Evolutionary conservation across 1,140 invertebrate species (phyloP).

Genomic region (Trissolcus basalis): DNA sequence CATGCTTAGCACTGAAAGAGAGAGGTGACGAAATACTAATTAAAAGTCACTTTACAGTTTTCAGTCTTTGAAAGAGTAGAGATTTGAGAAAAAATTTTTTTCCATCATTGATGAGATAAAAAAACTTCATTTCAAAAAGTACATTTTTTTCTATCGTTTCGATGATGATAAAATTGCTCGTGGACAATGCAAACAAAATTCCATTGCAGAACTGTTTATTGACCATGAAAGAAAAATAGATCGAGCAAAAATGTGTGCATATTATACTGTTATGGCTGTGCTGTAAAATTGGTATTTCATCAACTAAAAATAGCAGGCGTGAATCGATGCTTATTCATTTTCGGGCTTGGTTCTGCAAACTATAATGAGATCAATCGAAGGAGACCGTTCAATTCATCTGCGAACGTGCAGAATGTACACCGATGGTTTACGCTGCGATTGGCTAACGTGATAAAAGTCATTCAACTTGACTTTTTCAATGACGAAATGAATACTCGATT

Average conservation of each 20-base stretch:
- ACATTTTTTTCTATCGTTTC: slow-evolving; percentile 10
- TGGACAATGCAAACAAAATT: slow-evolving; percentile 5
- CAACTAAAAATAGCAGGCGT: slow-evolving; percentile 6
- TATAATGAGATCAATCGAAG: slow-evolving; percentile 1
- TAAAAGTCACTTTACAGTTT: slow-evolving; percentile 1
- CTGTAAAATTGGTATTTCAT: not conserved
- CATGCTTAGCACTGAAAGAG: slow-evolving; percentile 2
- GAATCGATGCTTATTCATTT: not conserved
- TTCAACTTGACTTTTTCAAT: slow-evolving; percentile 20
- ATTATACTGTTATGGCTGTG: not conserved
- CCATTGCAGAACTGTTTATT: slow-evolving; percentile 14
- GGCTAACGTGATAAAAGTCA: too few relatives aligned
- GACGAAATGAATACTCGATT: slow-evolving; percentile 50
- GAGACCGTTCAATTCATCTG: slow-evolving; percentile 35
- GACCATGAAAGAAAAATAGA: slow-evolving; percentile 15
- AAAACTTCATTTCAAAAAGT: too few relatives aligned
- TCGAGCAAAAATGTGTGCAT: slow-evolving; percentile 7
- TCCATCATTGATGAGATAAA: too few relatives aligned
- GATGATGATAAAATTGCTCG: slow-evolving; percentile 8
- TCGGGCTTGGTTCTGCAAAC: too few relatives aligned
- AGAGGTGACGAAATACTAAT: slow-evolving; percentile 33
- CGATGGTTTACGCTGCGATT: too few relatives aligned
- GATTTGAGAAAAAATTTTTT: too few relatives aligned
- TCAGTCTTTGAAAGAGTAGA: too few relatives aligned
- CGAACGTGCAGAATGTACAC: too few relatives aligned